Conservation (phyloP, 2,797 vertebrate species). For the Scyliorhinus canicula region DNA sequence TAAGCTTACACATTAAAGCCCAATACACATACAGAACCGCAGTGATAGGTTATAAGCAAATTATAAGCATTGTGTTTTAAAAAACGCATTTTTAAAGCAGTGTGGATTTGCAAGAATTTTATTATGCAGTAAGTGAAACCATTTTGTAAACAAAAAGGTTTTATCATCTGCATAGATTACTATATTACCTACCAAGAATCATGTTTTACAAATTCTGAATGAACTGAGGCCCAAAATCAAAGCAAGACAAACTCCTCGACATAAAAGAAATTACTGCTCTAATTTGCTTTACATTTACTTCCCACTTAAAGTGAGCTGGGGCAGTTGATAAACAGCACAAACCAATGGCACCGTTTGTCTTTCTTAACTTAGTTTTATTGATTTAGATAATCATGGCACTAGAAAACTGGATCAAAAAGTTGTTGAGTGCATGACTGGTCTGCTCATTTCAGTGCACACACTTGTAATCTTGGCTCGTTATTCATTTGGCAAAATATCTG, state of each 20-base stretch:
- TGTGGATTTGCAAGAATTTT: not conserved
- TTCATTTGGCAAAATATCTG: conserved; percentile 28
- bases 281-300: not conserved
- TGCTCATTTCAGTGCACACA: not conserved
- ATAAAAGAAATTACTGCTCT: not conserved
- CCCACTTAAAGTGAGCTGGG: not conserved
- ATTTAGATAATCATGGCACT: not conserved
- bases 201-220: not conserved
- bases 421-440: not conserved
- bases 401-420: conserved; percentile 29
- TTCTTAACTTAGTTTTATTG: not conserved
- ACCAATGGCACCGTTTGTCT: not conserved
- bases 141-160: not conserved
- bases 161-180: not conserved
- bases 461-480: conserved; percentile 21
- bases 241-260: not conserved
- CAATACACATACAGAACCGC: not conserved
- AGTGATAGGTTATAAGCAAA: not conserved
- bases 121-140: not conserved
- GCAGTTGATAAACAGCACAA: not conserved
- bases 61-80: not conserved
- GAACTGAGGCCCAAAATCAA: not conserved
- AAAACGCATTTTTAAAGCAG: not conserved
- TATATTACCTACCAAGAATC: not conserved
- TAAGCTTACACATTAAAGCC: not conserved